These are phyloP conservation scores for Cantharis rustica DNA, from an alignment of 2,888 invertebrate genomes.

Conservation along the genomic window DNA sequence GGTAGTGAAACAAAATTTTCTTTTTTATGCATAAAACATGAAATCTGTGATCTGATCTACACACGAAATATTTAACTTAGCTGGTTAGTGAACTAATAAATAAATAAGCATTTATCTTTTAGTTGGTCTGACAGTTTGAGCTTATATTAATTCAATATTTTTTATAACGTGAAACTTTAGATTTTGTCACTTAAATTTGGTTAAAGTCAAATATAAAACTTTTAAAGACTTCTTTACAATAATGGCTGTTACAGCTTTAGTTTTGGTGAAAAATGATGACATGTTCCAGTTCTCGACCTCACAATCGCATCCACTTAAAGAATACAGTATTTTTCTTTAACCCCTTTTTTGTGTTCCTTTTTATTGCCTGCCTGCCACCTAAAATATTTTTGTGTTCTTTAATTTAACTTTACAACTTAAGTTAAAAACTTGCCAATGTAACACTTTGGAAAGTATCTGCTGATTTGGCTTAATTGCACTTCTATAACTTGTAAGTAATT, in stretches of 20 bases:
- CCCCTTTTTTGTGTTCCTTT: neutral
- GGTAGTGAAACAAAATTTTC: neutral
- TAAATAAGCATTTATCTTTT: neutral
- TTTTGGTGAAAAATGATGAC: slow-evolving; percentile 19
- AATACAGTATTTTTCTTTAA: neutral
- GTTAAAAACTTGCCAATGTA: neutral
- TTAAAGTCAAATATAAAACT: slow-evolving; percentile 15
- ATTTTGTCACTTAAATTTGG: neutral
- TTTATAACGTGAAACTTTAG: neutral
- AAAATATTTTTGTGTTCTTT: neutral
- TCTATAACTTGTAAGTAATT: slow-evolving; percentile 19
- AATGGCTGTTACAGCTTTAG: slow-evolving; percentile 19
- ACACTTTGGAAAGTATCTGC: slow-evolving; percentile 3
- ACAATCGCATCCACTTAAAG: slow-evolving; percentile 22
- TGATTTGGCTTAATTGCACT: slow-evolving; percentile 27
- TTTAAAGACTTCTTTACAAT: slow-evolving; percentile 17
- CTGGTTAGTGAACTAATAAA: neutral
- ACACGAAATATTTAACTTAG: neutral
- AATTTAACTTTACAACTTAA: slow-evolving; percentile 2
- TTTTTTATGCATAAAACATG: neutral
- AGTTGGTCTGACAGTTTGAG: neutral
- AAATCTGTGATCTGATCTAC: neutral
- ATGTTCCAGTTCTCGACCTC: slow-evolving; percentile 22
- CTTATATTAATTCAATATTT: neutral
- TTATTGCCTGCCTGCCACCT: neutral